Percentiles rank a stretch among this genome's conserved stretches.
These are phyloP conservation scores for Leptopilina syphax DNA, from an alignment of 2,888 invertebrate genomes.

Conservation along the genomic window DNA sequence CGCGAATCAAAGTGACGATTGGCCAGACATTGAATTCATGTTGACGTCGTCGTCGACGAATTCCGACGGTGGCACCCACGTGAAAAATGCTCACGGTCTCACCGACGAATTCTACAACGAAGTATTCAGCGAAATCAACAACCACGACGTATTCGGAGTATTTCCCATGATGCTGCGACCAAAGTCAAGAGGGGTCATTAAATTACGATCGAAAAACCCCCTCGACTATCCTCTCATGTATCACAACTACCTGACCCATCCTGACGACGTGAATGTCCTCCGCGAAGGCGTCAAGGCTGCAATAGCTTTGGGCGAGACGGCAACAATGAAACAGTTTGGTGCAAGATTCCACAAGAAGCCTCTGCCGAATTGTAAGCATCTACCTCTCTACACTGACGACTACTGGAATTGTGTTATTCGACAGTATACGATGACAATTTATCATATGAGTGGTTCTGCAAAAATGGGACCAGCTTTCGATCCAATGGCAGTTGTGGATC, in stretches of 20 bases:
- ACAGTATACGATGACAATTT: slow-evolving; percentile 92
- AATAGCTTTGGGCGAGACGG: slow-evolving; percentile 87
- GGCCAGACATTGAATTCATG: slow-evolving; percentile 96
- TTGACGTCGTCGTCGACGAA: slow-evolving; percentile 89
- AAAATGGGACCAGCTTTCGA: slow-evolving; percentile 90
- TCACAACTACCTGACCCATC: slow-evolving; percentile 94
- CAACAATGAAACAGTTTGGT: slow-evolving; percentile 88
- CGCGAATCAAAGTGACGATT: slow-evolving; percentile 90
- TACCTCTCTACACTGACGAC: slow-evolving; percentile 87
- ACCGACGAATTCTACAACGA: slow-evolving; percentile 89
- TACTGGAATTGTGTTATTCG: slow-evolving; percentile 92
- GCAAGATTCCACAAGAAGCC: slow-evolving; percentile 86
- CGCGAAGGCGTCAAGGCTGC: slow-evolving; percentile 93
- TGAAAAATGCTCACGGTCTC: slow-evolving; percentile 88
- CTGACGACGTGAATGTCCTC: slow-evolving; percentile 89
- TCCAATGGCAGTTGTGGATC: slow-evolving; percentile 89
- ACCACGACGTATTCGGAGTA: slow-evolving; percentile 87
- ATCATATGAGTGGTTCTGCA: slow-evolving; percentile 89
- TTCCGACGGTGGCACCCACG: slow-evolving; percentile 90
- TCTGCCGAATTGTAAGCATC: slow-evolving; percentile 89
- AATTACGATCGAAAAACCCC: slow-evolving; percentile 82
- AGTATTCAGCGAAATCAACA: slow-evolving; percentile 85
- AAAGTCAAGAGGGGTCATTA: slow-evolving; percentile 89
- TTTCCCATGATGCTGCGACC: slow-evolving; percentile 95
- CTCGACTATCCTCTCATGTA: slow-evolving; percentile 90